Conservation (phyloP, 1,140 invertebrate species). For the Macrosteles quadrilineatus region DNA sequence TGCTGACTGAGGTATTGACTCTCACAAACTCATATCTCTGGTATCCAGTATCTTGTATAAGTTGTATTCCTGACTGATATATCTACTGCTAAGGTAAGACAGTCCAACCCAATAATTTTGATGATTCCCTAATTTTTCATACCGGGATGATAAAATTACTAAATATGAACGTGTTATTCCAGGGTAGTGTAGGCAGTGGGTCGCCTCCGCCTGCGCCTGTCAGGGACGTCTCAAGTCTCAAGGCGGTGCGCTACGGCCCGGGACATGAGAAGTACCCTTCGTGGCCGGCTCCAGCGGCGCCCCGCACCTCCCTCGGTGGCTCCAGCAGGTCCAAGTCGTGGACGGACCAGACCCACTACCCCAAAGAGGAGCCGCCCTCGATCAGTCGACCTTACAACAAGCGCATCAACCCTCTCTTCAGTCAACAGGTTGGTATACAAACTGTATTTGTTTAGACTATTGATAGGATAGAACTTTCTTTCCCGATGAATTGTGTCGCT, state of each 20-base stretch:
- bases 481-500: no score
- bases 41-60: no score
- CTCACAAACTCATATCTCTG: no score
- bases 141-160: no score
- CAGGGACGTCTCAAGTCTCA: constrained; percentile 68
- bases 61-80: no score
- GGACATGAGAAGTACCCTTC: constrained; percentile 81
- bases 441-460: background rate
- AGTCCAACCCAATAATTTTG: no score
- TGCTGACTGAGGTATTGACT: no score
- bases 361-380: constrained; percentile 65
- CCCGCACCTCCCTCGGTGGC: constrained; percentile 50
- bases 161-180: no score
- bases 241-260: constrained; percentile 53
- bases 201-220: constrained; percentile 56
- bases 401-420: constrained; percentile 63
- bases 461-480: background rate
- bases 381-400: constrained; percentile 71
- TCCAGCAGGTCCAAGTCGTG: constrained; percentile 68
- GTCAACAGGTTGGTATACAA: constrained; percentile 62
- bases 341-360: constrained; percentile 74
- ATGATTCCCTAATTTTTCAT: no score
- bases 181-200: background rate
- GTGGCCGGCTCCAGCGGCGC: constrained; percentile 65
- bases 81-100: no score